A percentile compares a stretch with the other conserved stretches of the same genome.
Evolutionary conservation across 2,797 vertebrate species (phyloP).

Genomic region (Pangasius krempfi): DNA sequence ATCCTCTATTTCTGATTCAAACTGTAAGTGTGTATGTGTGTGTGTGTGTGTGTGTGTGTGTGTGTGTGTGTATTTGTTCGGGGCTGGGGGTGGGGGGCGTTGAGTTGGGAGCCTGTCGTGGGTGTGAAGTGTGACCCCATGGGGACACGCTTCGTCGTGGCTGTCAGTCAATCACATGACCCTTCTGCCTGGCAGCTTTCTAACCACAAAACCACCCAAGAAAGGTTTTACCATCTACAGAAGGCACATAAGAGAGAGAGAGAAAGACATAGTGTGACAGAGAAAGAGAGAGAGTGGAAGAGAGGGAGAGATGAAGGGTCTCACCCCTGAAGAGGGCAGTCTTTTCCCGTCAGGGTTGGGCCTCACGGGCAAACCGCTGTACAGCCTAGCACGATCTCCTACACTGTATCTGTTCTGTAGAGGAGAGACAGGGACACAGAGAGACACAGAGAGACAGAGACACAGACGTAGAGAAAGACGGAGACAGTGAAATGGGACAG

Average conservation of each 20-base stretch:
- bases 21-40: not conserved
- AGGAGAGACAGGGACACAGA: conserved; percentile 62
- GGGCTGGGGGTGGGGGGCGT: not conserved
- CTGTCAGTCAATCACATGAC: conserved; percentile 51
- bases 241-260: conserved; percentile 4
- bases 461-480: conserved; percentile 13
- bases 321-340: conserved; percentile 85
- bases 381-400: conserved; percentile 79
- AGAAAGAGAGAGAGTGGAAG: conserved; percentile 14
- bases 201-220: conserved; percentile 50
- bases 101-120: conserved; percentile 24
- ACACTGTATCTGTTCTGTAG: conserved; percentile 79
- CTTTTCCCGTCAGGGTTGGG: conserved; percentile 82
- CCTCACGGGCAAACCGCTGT: conserved; percentile 81
- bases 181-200: conserved; percentile 38
- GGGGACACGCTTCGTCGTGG: conserved; percentile 13
- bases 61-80: not conserved
- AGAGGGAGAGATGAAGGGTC: conserved; percentile 53
- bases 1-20: conserved; percentile 19
- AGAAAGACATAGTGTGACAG: not conserved
- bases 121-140: conserved; percentile 46
- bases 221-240: conserved; percentile 31
- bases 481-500: conserved; percentile 5
- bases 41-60: not conserved
- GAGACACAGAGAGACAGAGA: conserved; percentile 43